Percentiles rank a stretch among this genome's conserved stretches.
Conservation (phyloP, 2,888 invertebrate species). For the Iphiclides podalirius region DNA sequence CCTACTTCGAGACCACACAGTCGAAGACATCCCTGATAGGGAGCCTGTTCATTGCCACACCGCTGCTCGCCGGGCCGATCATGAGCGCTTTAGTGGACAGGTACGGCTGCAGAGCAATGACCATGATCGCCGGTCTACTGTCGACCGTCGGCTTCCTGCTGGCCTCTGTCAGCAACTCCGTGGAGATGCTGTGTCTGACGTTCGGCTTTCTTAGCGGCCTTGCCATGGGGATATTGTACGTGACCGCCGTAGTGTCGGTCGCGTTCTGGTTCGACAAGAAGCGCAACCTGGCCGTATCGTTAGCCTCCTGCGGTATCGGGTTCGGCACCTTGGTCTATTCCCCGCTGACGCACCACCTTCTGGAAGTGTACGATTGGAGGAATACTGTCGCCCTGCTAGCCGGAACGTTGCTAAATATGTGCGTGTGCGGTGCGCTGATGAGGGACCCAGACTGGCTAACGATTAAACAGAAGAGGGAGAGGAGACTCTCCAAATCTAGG, state of each 20-base stretch:
- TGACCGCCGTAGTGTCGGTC: conserved; percentile 93
- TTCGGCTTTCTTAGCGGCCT: conserved; percentile 91
- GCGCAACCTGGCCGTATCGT: conserved; percentile 90
- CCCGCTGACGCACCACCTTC: conserved; percentile 87
- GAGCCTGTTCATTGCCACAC: conserved; percentile 93
- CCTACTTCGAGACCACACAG: conserved; percentile 88
- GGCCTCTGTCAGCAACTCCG: conserved; percentile 84
- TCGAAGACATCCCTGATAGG: conserved; percentile 94
- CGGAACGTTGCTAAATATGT: conserved; percentile 91
- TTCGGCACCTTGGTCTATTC: conserved; percentile 94
- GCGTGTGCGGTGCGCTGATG: conserved; percentile 92
- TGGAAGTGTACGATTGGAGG: conserved; percentile 89
- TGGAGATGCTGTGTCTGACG: conserved; percentile 88
- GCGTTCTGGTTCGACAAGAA: conserved; percentile 96
- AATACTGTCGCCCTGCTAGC: conserved; percentile 88
- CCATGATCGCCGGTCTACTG: conserved; percentile 85
- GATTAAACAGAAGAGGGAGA: conserved; percentile 80
- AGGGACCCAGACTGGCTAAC: conserved; percentile 91
- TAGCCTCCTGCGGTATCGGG: conserved; percentile 93
- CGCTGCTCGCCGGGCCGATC: conserved; percentile 89
- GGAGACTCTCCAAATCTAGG: conserved; percentile 54
- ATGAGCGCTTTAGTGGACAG: conserved; percentile 92
- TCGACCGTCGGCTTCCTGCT: conserved; percentile 87
- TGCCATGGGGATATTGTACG: conserved; percentile 91
- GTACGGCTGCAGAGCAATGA: conserved; percentile 88